Evolutionary conservation across 2,888 invertebrate species (phyloP), one percentile per base, ranked within the genome.

Genomic region (Toxonevra muliebris): DNA sequence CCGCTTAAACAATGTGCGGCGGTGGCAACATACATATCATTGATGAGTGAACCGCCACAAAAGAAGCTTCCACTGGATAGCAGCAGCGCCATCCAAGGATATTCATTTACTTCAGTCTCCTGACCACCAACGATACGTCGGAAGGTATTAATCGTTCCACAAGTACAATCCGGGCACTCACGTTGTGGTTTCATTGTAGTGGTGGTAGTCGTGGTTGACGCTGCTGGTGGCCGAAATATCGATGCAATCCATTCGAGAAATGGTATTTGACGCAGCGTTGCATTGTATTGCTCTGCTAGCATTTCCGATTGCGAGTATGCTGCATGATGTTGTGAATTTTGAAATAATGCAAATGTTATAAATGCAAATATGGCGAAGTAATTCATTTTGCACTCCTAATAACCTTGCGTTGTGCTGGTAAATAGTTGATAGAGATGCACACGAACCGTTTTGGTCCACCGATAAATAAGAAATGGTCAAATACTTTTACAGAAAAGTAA

Each of bases 71-170:
- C 80, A 7, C 77, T 76, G 70, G 80, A 81, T 79, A 90, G 83
- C 15, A 94, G 83, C 73, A 90, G 87, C 0, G 89, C 90, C 89
- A 93, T 91, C 85, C 85, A 94, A 1, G 93, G 92, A 68, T 84
- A 84, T 81, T 92, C 90, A 79, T 91, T 89, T 41, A 90, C 88
- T 81, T 89, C 88, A 0, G 93, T 92, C 82, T 92, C 92, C 59
- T 90, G 87, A 0, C 94, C 94, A 1, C 93, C 94, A 0, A 94
- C 92, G 69, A 94, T 93, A 61, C 93, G 89, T 54, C 90, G 88
- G 1, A 79, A 75, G 7, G 90, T 91, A 69, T 91, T 90, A 1
- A 91, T 87, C 68, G 90, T 83, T 4, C 93, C 94, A 75, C 93
- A 93, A 76, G 87, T 74, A 50, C 83, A 83, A 9, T 77, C 74